These are phyloP conservation scores for Holothuria glaberrima DNA, from an alignment of 35 echinoderm and acorn worm species.

Conservation along the genomic window DNA sequence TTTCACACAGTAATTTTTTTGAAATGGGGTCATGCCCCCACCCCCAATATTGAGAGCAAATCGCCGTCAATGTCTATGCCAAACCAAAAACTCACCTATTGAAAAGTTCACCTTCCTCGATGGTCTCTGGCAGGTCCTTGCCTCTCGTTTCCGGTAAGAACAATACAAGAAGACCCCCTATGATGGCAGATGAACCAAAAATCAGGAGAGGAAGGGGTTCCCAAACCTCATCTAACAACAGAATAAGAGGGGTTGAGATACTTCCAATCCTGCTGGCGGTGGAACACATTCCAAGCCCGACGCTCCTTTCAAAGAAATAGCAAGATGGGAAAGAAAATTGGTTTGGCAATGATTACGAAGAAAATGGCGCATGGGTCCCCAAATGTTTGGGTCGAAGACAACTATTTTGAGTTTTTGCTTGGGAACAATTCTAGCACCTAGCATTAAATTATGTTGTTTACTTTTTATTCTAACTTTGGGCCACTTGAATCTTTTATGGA, in stretches of 20 bases:
- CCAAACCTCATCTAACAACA: slow-evolving; percentile 58
- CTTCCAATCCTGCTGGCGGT: slow-evolving; percentile 72
- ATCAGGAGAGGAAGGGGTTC: slow-evolving; percentile 73
- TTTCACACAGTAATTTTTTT: not conserved
- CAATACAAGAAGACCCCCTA: slow-evolving; percentile 69
- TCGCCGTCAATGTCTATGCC: not conserved
- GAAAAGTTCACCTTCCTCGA: slow-evolving; percentile 85
- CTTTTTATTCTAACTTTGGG: too few species aligned
- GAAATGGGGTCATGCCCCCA: not conserved
- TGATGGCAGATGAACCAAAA: slow-evolving; percentile 60
- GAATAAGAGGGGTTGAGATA: slow-evolving; percentile 77
- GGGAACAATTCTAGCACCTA: too few species aligned
- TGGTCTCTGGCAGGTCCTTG: slow-evolving; percentile 78
- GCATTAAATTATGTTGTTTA: too few species aligned
- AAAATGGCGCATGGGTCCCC: too few species aligned
- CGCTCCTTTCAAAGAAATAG: slow-evolving; percentile 47
- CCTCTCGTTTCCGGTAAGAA: slow-evolving; percentile 79
- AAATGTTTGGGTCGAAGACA: too few species aligned
- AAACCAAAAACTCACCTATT: slow-evolving; percentile 43
- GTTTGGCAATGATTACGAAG: too few species aligned
- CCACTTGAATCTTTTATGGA: too few species aligned
- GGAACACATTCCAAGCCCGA: slow-evolving; percentile 77
- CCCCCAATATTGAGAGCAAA: not conserved
- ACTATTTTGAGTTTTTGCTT: too few species aligned
- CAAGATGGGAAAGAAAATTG: not conserved